Evolutionary conservation across 2,888 invertebrate species (phyloP).

Genomic region (Stenoptilia bipunctidactyla): DNA sequence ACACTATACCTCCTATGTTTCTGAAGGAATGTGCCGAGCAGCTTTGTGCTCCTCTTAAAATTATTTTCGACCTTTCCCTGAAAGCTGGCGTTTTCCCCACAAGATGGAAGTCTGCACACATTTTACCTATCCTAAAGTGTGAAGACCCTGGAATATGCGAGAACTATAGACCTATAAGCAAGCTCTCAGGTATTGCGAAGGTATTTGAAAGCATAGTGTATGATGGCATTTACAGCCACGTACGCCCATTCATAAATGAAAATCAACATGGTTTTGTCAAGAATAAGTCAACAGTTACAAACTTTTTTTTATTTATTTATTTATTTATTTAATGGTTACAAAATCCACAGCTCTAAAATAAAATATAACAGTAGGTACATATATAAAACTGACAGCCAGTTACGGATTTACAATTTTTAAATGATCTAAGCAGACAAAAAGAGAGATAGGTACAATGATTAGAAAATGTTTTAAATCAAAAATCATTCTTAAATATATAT

Average conservation of each 20-base stretch:
- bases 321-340: too few relatives aligned
- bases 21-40: constrained; percentile 1
- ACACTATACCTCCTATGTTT: constrained; percentile 3
- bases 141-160: constrained; percentile 1
- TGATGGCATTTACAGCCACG: not conserved
- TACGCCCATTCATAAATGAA: not conserved
- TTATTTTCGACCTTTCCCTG: constrained; percentile 3
- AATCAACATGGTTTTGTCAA: constrained; percentile 7
- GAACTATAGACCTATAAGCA: constrained; percentile 8
- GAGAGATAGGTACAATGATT: too few relatives aligned
- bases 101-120: constrained; percentile 7
- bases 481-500: too few relatives aligned
- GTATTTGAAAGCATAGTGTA: constrained; percentile 1
- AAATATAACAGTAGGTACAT: too few relatives aligned
- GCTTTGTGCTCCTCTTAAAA: not conserved
- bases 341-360: too few relatives aligned
- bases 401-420: too few relatives aligned
- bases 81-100: constrained; percentile 1
- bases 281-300: constrained; percentile 4
- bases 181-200: constrained; percentile 3
- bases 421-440: too few relatives aligned
- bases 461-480: too few relatives aligned
- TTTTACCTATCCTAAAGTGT: constrained; percentile 6
- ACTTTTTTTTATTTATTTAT: too few relatives aligned
- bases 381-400: too few relatives aligned